These are phyloP conservation scores for Tetraodon nigroviridis DNA, from an alignment of 2,113 vertebrate species.

Conservation along the genomic window DNA sequence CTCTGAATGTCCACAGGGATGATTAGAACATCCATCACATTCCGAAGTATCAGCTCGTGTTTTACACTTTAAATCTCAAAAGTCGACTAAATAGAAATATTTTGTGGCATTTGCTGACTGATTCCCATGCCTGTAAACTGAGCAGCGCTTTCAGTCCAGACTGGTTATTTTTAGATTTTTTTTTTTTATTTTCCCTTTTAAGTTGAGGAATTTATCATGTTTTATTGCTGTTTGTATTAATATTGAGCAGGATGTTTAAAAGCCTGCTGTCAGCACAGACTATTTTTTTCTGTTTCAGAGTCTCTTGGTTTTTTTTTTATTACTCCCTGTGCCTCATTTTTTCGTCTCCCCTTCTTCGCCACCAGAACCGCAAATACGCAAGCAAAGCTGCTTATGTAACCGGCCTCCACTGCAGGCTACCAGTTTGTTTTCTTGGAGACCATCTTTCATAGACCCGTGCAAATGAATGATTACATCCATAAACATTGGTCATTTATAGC, in stretches of 20 bases:
- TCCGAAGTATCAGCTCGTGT: too few species aligned
- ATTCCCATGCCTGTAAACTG: neutral
- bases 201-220: conserved; percentile 24
- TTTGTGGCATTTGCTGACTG: neutral
- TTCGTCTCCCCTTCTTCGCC: conserved; percentile 7
- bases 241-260: conserved; percentile 33
- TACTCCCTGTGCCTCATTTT: conserved; percentile 9
- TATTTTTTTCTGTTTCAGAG: conserved; percentile 15
- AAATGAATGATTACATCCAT: conserved; percentile 22
- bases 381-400: conserved; percentile 59
- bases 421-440: conserved; percentile 27
- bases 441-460: conserved; percentile 34
- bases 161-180: conserved; percentile 44
- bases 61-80: too few species aligned
- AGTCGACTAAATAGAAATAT: too few species aligned
- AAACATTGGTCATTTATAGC: conserved; percentile 28
- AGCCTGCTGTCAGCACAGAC: conserved; percentile 28
- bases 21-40: too few species aligned
- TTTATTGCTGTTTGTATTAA: conserved; percentile 39
- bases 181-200: neutral
- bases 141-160: conserved; percentile 16
- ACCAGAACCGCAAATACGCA: conserved; percentile 50
- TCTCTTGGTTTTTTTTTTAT: conserved; percentile 22
- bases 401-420: conserved; percentile 28
- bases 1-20: too few species aligned